Conservation (phyloP, 2,888 invertebrate species). For the Thymelicus acteon region DNA sequence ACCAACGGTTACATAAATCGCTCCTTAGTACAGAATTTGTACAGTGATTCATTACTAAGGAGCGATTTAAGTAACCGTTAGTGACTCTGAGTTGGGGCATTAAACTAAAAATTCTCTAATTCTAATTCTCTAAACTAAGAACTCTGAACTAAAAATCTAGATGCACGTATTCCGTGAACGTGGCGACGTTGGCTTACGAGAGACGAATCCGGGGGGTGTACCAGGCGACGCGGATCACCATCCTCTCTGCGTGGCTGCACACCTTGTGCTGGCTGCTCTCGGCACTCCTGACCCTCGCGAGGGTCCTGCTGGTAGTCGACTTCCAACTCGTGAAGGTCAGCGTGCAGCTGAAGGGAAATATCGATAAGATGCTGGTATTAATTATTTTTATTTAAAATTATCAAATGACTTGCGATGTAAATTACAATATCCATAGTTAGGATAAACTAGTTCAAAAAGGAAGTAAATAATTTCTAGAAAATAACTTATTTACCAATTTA, state of each 20-base stretch:
- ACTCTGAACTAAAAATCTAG: constrained; percentile 45
- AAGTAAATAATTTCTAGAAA: too few relatives aligned
- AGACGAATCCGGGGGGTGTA: constrained; percentile 75
- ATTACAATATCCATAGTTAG: too few relatives aligned
- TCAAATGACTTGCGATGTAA: background rate
- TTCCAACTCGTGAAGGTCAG: constrained; percentile 69
- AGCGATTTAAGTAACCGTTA: too few relatives aligned
- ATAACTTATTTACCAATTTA: background rate
- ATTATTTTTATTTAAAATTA: background rate
- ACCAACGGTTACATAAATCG: too few relatives aligned
- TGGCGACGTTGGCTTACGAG: constrained; percentile 71
- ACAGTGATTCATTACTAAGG: too few relatives aligned
- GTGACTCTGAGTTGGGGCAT: too few relatives aligned
- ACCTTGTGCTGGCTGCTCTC: constrained; percentile 73
- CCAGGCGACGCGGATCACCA: constrained; percentile 71
- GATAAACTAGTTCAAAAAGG: too few relatives aligned
- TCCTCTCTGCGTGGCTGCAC: constrained; percentile 74
- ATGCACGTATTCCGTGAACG: constrained; percentile 73
- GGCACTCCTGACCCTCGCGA: constrained; percentile 57
- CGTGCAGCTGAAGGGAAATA: constrained; percentile 62
- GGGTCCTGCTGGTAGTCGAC: constrained; percentile 70
- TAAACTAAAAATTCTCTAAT: too few relatives aligned
- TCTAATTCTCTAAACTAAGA: background rate
- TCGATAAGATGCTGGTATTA: constrained; percentile 70
- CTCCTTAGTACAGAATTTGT: too few relatives aligned